A percentile compares a stretch with the other conserved stretches of the same genome.
Evolutionary conservation across 2,888 invertebrate species (phyloP).

Genomic region (Epinotia bilunana): DNA sequence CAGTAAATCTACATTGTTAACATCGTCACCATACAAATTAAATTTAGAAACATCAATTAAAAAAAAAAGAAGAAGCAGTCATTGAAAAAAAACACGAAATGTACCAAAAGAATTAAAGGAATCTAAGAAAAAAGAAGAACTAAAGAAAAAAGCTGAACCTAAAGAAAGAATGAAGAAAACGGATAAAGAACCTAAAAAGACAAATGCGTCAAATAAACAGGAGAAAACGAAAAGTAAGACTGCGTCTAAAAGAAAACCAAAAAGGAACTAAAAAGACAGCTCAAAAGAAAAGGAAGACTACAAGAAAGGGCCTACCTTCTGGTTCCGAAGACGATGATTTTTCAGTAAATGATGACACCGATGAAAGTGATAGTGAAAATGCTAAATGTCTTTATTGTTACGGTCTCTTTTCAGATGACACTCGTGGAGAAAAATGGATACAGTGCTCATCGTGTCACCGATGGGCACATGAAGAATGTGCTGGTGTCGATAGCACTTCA

Average conservation of each 20-base stretch:
- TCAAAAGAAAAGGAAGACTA: neutral
- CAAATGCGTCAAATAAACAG: neutral
- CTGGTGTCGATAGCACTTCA: slow-evolving; percentile 22
- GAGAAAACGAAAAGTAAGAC: neutral
- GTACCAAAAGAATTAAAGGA: neutral
- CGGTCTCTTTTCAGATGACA: slow-evolving; percentile 38
- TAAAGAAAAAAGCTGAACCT: neutral
- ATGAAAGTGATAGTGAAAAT: slow-evolving; percentile 1
- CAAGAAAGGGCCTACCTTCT: neutral
- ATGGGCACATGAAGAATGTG: slow-evolving; percentile 40
- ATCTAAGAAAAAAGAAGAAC: neutral
- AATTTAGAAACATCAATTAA: neutral
- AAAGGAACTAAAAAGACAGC: neutral
- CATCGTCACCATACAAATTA: neutral
- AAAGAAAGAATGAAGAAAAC: neutral
- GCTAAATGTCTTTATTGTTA: slow-evolving; percentile 10
- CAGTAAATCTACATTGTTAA: neutral
- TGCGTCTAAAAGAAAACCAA: neutral
- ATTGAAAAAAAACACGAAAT: neutral
- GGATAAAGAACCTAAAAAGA: neutral
- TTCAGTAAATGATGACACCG: slow-evolving; percentile 13
- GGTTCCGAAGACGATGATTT: slow-evolving; percentile 17
- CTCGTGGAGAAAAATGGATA: slow-evolving; percentile 41
- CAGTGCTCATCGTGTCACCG: slow-evolving; percentile 38
- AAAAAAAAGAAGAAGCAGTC: neutral